Conservation (phyloP, 1,140 invertebrate species). For the Hesperophylax magnus region DNA sequence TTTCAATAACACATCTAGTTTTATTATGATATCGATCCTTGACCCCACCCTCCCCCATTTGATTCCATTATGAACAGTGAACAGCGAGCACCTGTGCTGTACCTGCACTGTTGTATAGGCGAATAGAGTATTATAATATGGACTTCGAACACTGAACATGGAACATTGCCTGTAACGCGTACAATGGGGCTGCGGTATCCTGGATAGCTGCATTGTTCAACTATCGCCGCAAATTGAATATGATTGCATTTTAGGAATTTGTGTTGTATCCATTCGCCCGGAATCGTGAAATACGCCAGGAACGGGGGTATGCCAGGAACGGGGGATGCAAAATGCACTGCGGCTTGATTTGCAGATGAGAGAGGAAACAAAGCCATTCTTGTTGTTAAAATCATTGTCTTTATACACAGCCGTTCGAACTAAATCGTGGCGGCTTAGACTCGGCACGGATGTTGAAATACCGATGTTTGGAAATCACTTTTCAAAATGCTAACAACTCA, state of each 20-base stretch:
- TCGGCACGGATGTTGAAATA: constrained; percentile 21
- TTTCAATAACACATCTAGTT: too few species aligned
- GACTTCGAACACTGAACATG: too few species aligned
- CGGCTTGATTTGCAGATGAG: constrained; percentile 32
- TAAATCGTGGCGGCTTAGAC: constrained; percentile 19
- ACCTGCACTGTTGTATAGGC: background rate
- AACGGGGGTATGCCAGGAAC: constrained; percentile 36
- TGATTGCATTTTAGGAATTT: constrained; percentile 44
- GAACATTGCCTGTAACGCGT: constrained; percentile 1
- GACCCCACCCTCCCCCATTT: constrained; percentile 3
- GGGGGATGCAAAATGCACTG: constrained; percentile 40
- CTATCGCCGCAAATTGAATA: constrained; percentile 42
- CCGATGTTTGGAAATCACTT: constrained; percentile 19
- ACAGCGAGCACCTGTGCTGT: constrained; percentile 12
- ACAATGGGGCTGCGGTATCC: constrained; percentile 24
- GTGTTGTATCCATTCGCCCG: constrained; percentile 35
- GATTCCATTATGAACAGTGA: background rate
- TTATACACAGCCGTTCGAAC: constrained; percentile 11
- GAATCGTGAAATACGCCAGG: constrained; percentile 39
- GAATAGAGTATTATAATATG: too few species aligned
- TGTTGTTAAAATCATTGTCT: constrained; percentile 28
- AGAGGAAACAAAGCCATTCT: constrained; percentile 41
- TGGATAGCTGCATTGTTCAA: constrained; percentile 31
- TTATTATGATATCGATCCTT: constrained; percentile 10
- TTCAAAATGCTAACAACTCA: constrained; percentile 9